phyloP scores from a whole-genome alignment of 2,888 invertebrate species.

The Ormyrus nitidulus region DNA sequence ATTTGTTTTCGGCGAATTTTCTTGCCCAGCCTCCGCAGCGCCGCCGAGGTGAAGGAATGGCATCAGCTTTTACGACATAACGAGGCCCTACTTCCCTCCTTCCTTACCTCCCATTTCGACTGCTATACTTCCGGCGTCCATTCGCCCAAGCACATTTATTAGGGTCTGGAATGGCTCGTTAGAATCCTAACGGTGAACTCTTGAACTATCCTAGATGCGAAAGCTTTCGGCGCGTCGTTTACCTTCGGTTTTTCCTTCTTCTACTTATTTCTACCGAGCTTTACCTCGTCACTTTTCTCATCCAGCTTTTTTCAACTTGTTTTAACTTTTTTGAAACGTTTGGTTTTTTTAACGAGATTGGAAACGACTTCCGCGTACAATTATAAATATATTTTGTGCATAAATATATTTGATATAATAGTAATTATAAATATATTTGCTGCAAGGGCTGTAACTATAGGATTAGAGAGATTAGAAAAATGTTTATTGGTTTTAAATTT shows the following conservation, averaged over 20 bases:
- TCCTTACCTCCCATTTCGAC: conserved; percentile 10
- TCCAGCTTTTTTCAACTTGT: conserved; percentile 5
- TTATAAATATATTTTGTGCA: too few relatives aligned
- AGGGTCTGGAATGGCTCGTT: conserved; percentile 50
- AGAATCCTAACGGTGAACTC: conserved; percentile 58
- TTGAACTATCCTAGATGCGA: conserved; percentile 34
- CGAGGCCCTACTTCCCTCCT: conserved; percentile 17
- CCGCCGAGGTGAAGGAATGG: not conserved
- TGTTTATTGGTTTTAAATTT: too few relatives aligned
- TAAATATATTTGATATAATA: too few relatives aligned
- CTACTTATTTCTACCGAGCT: conserved; percentile 36
- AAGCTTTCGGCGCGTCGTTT: conserved; percentile 45
- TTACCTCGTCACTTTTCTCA: conserved; percentile 42
- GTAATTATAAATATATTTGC: too few relatives aligned
- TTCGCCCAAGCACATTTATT: conserved; percentile 46
- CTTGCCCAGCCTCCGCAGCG: not conserved
- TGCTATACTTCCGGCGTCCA: conserved; percentile 38
- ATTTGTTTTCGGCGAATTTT: conserved; percentile 43
- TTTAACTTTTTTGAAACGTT: not conserved
- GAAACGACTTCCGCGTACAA: too few relatives aligned
- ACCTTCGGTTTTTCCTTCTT: conserved; percentile 27
- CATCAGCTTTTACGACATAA: conserved; percentile 41
- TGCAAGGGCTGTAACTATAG: too few relatives aligned
- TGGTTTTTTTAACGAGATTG: not conserved
- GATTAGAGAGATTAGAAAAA: too few relatives aligned